Base-by-base conservation (phyloP, 2,888 invertebrate genomes). In the Mayetiola destructor region DNA sequence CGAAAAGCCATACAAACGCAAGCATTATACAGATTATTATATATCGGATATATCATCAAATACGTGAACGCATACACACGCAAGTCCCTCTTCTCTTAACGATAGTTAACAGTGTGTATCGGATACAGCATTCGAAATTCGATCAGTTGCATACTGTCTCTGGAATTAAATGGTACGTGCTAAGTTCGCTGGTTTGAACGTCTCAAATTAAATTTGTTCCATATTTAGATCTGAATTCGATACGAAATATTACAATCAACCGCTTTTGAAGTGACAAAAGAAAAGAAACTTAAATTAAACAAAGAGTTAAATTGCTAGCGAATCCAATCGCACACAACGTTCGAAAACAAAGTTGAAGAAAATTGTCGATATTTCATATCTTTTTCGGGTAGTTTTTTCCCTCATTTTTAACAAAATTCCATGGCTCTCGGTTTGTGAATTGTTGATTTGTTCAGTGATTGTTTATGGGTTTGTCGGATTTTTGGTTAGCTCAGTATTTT, bases 101-200 rank as follows among this genome's bases (percentile, higher is more conserved):
- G 6, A 14, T 3, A n/a, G 36, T 16, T 42, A 42, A 14, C 18
- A 14, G 48, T 48, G n/a, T n/a, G n/a, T n/a, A n/a, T n/a, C n/a
- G n/a, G n/a, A n/a, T n/a, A 27, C 48, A 48, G 29, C 48, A 48
- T 27, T 48, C 48, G 48, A 48, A 48, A 48, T 48, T 48, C 27
- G 48, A 48, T 48, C 48, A 48, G 48, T 48, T 48, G 48, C 48
- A 48, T 27, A 48, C 48, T 48, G 48, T 48, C 48, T 48, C 27
- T 48, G 48, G 48, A 48, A 48, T 48, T 27, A 27, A 48, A 48
- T 48, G 48, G 48, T 48, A 48, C 48, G 27, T n/a, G n/a, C 37
- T n/a, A 5, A 37, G n/a, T 5, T 48, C 27, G 27, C 27, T 40
- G 40, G 6, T 32, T 32, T 32, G 32, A 32, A 9, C 6, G 6